Evolutionary conservation across 2,113 vertebrate genomes (phyloP).

Genomic region (Trichomycterus rosablanca): DNA sequence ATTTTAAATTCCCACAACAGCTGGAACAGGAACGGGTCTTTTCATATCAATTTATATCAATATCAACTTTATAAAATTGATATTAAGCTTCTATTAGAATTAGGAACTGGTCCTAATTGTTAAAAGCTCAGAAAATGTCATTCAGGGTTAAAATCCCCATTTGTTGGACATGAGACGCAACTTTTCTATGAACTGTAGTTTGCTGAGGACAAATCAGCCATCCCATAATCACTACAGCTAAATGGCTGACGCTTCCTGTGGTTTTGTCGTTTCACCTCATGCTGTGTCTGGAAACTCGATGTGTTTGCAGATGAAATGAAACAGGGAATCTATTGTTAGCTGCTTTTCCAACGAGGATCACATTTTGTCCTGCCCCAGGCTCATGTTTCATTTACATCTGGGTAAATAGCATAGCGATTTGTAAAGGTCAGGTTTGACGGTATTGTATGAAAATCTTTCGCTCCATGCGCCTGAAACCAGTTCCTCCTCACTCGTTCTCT

Average conservation of each 20-base stretch:
- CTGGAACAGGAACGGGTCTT: too few species aligned
- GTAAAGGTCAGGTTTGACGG: slow-evolving; percentile 24
- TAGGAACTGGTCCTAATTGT: too few species aligned
- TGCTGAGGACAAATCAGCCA: background rate
- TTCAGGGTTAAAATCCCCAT: too few species aligned
- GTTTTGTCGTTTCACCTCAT: background rate
- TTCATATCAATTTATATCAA: too few species aligned
- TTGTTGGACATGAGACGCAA: too few species aligned
- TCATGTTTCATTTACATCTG: slow-evolving; percentile 3
- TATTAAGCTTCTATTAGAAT: too few species aligned
- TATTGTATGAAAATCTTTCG: background rate
- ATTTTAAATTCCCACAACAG: too few species aligned
- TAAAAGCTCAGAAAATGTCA: too few species aligned
- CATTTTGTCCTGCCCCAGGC: slow-evolving; percentile 8
- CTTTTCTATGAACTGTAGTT: too few species aligned
- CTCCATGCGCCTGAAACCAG: background rate
- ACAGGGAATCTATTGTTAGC: slow-evolving; percentile 10
- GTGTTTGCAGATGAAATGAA: slow-evolving; percentile 35
- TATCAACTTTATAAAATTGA: too few species aligned
- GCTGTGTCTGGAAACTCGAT: slow-evolving; percentile 1
- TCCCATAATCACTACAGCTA: too few species aligned
- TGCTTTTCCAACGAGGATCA: background rate
- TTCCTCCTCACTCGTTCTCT: background rate
- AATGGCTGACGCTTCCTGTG: background rate
- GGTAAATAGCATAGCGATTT: slow-evolving; percentile 29